Conservation (phyloP, 2,113 vertebrate genomes). For the Sterrhoptilus dennistouni region DNA sequence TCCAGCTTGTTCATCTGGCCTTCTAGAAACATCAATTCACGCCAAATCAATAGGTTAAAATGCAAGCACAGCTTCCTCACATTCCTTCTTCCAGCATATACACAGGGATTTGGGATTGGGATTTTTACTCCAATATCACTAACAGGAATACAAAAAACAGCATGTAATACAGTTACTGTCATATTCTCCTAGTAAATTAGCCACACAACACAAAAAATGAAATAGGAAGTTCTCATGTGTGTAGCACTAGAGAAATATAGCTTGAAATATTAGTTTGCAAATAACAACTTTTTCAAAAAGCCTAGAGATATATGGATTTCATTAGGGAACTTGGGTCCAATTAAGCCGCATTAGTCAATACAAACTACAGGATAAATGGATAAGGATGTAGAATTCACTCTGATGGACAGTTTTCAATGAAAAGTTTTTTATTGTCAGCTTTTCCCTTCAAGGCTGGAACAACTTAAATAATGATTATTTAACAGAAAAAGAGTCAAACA, state of each 20-base stretch:
- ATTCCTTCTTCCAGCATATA: background rate
- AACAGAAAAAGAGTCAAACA: background rate
- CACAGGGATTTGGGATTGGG: background rate
- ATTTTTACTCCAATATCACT: background rate
- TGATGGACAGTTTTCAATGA: background rate
- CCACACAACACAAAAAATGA: background rate
- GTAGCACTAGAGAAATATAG: background rate
- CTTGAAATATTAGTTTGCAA: background rate
- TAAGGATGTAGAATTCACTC: background rate
- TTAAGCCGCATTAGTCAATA: background rate
- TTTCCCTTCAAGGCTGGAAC: background rate
- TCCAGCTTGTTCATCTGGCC: background rate
- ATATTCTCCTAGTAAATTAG: background rate
- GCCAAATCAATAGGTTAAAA: background rate
- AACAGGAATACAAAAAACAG: background rate
- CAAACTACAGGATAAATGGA: background rate
- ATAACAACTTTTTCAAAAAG: background rate
- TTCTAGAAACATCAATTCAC: background rate
- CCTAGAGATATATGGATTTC: accelerated
- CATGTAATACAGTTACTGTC: background rate
- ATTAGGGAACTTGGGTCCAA: background rate
- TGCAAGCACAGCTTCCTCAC: background rate
- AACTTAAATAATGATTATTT: background rate
- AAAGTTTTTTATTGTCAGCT: background rate
- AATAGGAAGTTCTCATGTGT: accelerated